Evolutionary conservation across 37 sponge, comb jelly and placozoan species (phyloP).

Genomic region (Beroe forskalii): DNA sequence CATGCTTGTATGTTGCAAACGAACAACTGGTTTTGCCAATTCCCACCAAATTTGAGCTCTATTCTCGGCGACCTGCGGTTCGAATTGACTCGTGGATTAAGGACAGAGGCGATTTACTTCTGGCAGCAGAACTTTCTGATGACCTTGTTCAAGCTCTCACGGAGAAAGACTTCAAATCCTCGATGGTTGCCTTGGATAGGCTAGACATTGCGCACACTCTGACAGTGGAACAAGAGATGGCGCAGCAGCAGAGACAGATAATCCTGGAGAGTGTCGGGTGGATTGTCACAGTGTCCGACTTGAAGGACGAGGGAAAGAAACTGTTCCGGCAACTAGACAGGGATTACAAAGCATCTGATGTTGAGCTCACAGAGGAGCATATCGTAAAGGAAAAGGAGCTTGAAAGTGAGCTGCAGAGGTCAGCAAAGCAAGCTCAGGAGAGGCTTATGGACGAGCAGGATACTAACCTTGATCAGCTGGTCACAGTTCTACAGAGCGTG

Average conservation of each 20-base stretch:
- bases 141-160: slow-evolving; percentile 54
- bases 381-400: slow-evolving; percentile 35
- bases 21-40: slow-evolving; percentile 28
- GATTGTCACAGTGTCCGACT: slow-evolving; percentile 44
- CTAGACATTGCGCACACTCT: slow-evolving; percentile 49
- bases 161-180: slow-evolving; percentile 29
- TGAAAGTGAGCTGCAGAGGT: background rate
- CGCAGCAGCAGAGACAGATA: slow-evolving; percentile 32
- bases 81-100: slow-evolving; percentile 34
- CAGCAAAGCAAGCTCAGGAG: slow-evolving; percentile 40
- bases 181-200: background rate
- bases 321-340: slow-evolving; percentile 59
- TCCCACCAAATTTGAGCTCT: slow-evolving; percentile 58
- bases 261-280: slow-evolving; percentile 64
- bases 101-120: slow-evolving; percentile 20
- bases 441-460: slow-evolving; percentile 52
- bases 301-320: slow-evolving; percentile 19
- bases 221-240: slow-evolving; percentile 31
- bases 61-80: slow-evolving; percentile 40
- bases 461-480: slow-evolving; percentile 17
- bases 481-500: slow-evolving; percentile 48
- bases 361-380: slow-evolving; percentile 47
- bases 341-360: slow-evolving; percentile 40
- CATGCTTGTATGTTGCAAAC: slow-evolving; percentile 49
- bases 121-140: slow-evolving; percentile 49